A percentile compares a stretch with the other conserved stretches of the same genome.
These are phyloP conservation scores for Zaprionus gabonicus DNA, from an alignment of 1,140 invertebrate genomes.

Conservation along the genomic window DNA sequence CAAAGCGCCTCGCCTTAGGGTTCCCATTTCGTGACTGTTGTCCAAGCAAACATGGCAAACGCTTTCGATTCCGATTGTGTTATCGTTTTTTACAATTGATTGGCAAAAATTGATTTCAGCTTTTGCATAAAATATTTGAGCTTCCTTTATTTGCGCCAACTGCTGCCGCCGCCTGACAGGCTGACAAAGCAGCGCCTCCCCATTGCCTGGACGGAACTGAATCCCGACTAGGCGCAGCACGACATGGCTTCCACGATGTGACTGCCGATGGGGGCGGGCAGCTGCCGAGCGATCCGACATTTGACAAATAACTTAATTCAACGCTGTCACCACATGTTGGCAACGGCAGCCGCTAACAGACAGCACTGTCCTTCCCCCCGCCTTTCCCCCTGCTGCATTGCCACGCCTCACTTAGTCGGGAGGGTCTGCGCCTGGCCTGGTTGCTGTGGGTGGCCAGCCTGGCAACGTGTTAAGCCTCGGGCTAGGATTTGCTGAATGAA, in stretches of 20 bases:
- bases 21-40: slow-evolving; percentile 23
- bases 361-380: not conserved
- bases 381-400: not conserved
- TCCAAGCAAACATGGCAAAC: slow-evolving; percentile 70
- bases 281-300: slow-evolving; percentile 64
- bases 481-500: not conserved
- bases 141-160: slow-evolving; percentile 71
- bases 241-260: slow-evolving; percentile 7
- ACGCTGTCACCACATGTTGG: slow-evolving; percentile 72
- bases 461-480: slow-evolving; percentile 7
- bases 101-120: slow-evolving; percentile 79
- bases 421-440: not conserved
- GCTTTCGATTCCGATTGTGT: slow-evolving; percentile 48
- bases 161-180: slow-evolving; percentile 63
- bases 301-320: slow-evolving; percentile 82
- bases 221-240: not conserved
- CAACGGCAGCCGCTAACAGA: slow-evolving; percentile 14
- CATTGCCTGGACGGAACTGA: slow-evolving; percentile 13
- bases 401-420: not conserved
- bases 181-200: slow-evolving; percentile 44
- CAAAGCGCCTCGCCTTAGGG: not conserved
- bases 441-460: slow-evolving; percentile 9
- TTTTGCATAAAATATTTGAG: slow-evolving; percentile 78
- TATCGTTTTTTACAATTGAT: slow-evolving; percentile 76
- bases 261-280: slow-evolving; percentile 15